Evolutionary conservation across 2,797 vertebrate genomes (phyloP), one percentile per base, ranked within the genome.

Genomic region (Pangasius mekongensis): DNA sequence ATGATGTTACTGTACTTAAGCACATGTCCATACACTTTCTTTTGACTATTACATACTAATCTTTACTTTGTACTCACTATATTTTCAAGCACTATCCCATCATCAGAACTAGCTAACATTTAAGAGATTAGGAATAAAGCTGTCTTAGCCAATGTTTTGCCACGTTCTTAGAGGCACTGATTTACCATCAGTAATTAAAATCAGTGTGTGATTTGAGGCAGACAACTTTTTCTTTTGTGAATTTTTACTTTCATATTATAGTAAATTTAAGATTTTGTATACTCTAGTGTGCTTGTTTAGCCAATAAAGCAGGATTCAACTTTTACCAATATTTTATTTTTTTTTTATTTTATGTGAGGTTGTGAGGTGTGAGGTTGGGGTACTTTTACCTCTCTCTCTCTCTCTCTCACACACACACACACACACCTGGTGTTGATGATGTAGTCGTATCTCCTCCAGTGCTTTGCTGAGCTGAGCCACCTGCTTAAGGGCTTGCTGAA

Each of bases 401-500:
- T 74, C 39, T 52, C 49, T 52, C 49, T 52, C 52, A 5, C 43
- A 7, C 22, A 13, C 10, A 47, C 39, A 62, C 3, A 43, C 16
- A 49, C 87, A 78, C 52, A 95, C 97, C 96, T 92, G 91, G 67
- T 78, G 91, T 83, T 93, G 91, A 85, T 95, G 94, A 83, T 91
- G 88, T 74, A 78, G 87, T 5, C 93, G 94, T 39, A 96, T 92
- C 24, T 95, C 92, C 24, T 94, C 92, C 92, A 97, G 94, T 10
- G 73, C 83, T 8, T 54, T 88, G 84, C 87, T 94, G 88, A 96
- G 89, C 14, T 30, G 64, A 10, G 94, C 91, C 88, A 97, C 92
- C 8, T 97, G 95, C 18, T 94, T 90, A 91, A 97, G 91, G 3
- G 96, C 96, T 11, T 92, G 93, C 62, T 95, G 91, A 33, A 97